These are phyloP conservation scores for Sylvia atricapilla DNA, from an alignment of 2,113 vertebrate genomes.

Conservation along the genomic window DNA sequence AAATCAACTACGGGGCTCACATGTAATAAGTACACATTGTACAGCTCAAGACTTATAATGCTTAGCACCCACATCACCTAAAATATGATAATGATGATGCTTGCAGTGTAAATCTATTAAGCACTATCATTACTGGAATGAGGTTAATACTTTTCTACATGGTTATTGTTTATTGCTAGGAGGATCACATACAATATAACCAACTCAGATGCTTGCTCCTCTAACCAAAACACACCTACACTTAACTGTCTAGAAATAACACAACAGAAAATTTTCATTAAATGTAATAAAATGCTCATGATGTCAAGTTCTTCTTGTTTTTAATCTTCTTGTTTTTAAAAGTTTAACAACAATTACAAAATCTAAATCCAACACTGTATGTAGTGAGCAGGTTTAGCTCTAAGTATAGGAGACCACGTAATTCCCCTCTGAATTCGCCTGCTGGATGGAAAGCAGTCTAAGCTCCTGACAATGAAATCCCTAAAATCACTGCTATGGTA, in stretches of 20 bases:
- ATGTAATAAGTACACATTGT: rapidly evolving
- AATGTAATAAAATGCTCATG: not conserved
- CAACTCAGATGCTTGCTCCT: not conserved
- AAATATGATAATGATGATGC: not conserved
- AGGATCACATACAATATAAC: not conserved
- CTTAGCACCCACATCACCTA: not conserved
- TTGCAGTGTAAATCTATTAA: not conserved
- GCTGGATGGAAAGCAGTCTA: not conserved
- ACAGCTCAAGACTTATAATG: not conserved
- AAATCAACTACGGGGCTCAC: not conserved
- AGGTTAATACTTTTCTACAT: not conserved
- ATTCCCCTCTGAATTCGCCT: not conserved
- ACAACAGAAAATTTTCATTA: not conserved
- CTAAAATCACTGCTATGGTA: not conserved
- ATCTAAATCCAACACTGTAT: not conserved
- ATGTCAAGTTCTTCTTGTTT: not conserved
- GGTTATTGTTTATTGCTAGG: not conserved
- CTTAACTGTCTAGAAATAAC: not conserved
- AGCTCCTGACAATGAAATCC: not conserved
- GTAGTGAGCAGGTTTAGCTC: not conserved
- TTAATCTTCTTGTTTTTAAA: too few species aligned
- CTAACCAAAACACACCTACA: not conserved
- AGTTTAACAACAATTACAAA: not conserved
- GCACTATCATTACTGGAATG: not conserved
- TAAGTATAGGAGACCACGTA: not conserved